Conservation (phyloP, 2,113 vertebrate species). For the Pedionomus torquatus region DNA sequence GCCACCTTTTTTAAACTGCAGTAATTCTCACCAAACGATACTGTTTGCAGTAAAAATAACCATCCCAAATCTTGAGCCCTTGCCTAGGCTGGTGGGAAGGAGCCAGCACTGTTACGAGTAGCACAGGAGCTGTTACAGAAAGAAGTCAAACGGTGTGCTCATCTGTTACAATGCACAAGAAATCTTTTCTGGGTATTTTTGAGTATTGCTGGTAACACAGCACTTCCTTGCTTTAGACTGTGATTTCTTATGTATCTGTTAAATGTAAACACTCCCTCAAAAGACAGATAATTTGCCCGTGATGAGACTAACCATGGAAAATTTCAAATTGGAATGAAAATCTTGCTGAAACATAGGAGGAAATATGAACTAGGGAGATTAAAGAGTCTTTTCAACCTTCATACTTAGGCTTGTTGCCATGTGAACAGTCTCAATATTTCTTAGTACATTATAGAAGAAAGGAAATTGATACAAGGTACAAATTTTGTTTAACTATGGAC, state of each 20-base stretch:
- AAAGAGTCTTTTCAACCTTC: neutral
- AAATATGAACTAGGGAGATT: neutral
- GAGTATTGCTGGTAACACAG: neutral
- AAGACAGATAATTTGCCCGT: neutral
- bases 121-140: neutral
- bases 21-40: neutral
- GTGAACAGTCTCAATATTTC: neutral
- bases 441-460: neutral
- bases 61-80: neutral
- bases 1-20: neutral
- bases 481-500: neutral
- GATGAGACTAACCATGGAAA: neutral
- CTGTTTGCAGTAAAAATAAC: neutral
- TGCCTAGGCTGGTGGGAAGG: neutral
- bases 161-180: neutral
- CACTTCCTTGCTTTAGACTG: neutral
- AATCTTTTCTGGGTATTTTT: neutral
- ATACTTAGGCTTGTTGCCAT: neutral
- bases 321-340: neutral
- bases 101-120: rapidly evolving
- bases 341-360: neutral
- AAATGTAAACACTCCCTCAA: neutral
- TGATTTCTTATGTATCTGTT: neutral
- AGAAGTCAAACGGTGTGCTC: neutral
- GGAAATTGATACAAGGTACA: neutral